Conservation (phyloP, 1,140 invertebrate genomes). For the Diabrotica undecimpunctata region DNA sequence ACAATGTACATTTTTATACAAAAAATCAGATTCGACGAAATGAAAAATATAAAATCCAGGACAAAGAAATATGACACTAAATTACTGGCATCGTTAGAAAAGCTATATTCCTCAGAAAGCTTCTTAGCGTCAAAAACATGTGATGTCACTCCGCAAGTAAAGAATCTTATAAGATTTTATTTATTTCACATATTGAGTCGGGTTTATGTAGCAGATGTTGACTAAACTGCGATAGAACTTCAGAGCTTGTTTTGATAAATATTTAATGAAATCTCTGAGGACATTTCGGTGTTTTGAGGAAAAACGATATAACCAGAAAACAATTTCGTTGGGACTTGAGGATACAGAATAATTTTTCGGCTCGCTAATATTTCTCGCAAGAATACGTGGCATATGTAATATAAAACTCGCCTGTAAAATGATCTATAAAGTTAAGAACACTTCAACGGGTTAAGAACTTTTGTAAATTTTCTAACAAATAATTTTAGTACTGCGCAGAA, state of each 20-base stretch:
- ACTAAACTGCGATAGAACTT: not conserved
- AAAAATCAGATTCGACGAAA: not conserved
- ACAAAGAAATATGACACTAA: slow-evolving; percentile 20
- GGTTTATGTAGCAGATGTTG: not conserved
- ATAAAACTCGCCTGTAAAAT: too few species aligned
- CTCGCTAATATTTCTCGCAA: too few species aligned
- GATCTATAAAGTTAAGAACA: too few species aligned
- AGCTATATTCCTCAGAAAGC: slow-evolving; percentile 22
- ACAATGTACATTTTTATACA: too few species aligned
- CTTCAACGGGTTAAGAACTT: too few species aligned
- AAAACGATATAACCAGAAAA: not conserved
- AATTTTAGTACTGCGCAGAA: too few species aligned
- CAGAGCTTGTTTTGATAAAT: slow-evolving; percentile 2
- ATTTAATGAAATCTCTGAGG: slow-evolving; percentile 1
- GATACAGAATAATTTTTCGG: not conserved
- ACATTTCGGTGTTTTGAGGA: not conserved
- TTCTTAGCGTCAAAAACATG: slow-evolving; percentile 18
- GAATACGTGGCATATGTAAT: too few species aligned
- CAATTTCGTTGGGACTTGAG: not conserved
- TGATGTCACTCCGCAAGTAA: slow-evolving; percentile 16
- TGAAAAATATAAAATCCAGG: not conserved
- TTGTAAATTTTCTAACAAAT: too few species aligned
- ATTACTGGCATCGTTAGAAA: slow-evolving; percentile 25
- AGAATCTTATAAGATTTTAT: slow-evolving; percentile 9
- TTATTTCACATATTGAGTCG: slow-evolving; percentile 2